Evolutionary conservation across 2,113 vertebrate species (phyloP).

Genomic region (Solenodon paradoxus): DNA sequence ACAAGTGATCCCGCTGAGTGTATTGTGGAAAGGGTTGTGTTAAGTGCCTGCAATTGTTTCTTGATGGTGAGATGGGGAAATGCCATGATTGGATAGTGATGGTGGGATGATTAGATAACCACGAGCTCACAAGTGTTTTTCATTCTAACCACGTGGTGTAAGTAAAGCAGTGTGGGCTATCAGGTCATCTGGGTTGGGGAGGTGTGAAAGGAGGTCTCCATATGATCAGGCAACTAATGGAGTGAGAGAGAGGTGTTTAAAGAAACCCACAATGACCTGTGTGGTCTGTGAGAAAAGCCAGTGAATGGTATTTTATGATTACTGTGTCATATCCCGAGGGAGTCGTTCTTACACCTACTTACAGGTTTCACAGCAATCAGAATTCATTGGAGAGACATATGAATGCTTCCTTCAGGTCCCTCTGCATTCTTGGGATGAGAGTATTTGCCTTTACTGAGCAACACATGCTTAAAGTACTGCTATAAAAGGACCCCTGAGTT

Average conservation of each 20-base stretch:
- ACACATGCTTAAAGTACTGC: no score
- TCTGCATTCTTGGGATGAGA: not conserved
- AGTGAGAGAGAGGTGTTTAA: not conserved
- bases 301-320: no score
- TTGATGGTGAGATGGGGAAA: not conserved
- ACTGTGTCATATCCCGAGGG: no score
- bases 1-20: not conserved
- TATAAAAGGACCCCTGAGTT: no score
- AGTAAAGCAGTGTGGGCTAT: not conserved
- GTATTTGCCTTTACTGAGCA: not conserved
- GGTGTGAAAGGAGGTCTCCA: not conserved
- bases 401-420: not conserved
- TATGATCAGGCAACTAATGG: not conserved
- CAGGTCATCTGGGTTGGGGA: not conserved
- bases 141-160: not conserved
- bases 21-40: not conserved
- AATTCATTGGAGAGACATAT: not conserved
- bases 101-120: not conserved
- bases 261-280: not conserved
- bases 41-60: not conserved
- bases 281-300: not conserved
- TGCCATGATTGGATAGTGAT: not conserved
- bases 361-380: not conserved
- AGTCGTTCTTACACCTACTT: not conserved
- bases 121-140: not conserved